Evolutionary conservation across 2,888 invertebrate genomes (phyloP).

Genomic region (Cantharis lateralis): DNA sequence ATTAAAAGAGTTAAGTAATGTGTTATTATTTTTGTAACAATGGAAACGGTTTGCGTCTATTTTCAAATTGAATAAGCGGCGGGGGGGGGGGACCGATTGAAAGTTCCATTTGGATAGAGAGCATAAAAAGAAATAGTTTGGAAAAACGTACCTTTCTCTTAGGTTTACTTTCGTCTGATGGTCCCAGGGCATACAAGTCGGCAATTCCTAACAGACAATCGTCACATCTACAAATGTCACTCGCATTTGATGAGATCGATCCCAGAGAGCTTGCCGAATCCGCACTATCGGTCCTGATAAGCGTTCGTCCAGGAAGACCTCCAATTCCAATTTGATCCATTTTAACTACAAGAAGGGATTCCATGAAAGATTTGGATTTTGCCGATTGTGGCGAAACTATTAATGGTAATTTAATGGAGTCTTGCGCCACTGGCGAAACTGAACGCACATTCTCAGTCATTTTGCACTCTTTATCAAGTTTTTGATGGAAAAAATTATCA

Average conservation of each 20-base stretch:
- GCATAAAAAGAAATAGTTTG: no score
- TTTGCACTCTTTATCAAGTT: not conserved
- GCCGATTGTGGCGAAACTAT: slow-evolving; percentile 54
- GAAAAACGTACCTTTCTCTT: slow-evolving; percentile 66
- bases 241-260: slow-evolving; percentile 69
- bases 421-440: slow-evolving; percentile 9
- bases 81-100: not conserved
- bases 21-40: no score
- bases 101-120: not conserved
- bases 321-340: slow-evolving; percentile 70
- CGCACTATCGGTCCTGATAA: slow-evolving; percentile 76
- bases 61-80: no score
- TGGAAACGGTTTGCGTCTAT: no score
- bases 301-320: slow-evolving; percentile 54
- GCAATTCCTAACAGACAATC: slow-evolving; percentile 83
- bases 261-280: slow-evolving; percentile 67
- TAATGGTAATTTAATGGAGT: slow-evolving; percentile 4
- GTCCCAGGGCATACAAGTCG: slow-evolving; percentile 69
- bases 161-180: slow-evolving; percentile 57
- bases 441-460: slow-evolving; percentile 24
- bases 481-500: not conserved
- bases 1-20: not conserved
- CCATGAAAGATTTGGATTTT: slow-evolving; percentile 78
- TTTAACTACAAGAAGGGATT: slow-evolving; percentile 77
- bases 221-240: slow-evolving; percentile 81